Evolutionary conservation across 92 coral and sea anemone species (phyloP).

Genomic region (Pocillopora meandrina): DNA sequence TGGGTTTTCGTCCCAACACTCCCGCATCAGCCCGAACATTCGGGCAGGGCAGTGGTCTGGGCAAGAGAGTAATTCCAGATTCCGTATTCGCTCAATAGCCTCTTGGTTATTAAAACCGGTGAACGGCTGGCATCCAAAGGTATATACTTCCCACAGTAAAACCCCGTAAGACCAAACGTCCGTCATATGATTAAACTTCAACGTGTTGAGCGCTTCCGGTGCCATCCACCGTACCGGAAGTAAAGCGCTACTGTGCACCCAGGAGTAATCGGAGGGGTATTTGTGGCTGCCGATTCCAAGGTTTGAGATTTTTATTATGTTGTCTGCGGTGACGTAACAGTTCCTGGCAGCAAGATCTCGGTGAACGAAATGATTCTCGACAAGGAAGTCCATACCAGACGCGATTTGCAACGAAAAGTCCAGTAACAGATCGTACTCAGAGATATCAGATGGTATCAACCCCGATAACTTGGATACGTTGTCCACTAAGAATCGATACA

Average conservation of each 20-base stretch:
- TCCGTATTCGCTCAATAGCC: conserved; percentile 83
- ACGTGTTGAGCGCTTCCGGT: conserved; percentile 93
- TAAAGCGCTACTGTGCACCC: conserved; percentile 87
- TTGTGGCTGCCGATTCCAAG: conserved; percentile 89
- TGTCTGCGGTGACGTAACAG: conserved; percentile 79
- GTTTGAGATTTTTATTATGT: conserved; percentile 88
- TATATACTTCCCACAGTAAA: conserved; percentile 90
- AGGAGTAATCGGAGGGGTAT: conserved; percentile 90
- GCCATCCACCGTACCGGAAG: conserved; percentile 99
- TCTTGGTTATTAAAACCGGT: conserved; percentile 75
- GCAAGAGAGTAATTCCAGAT: conserved; percentile 73
- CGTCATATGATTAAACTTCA: conserved; percentile 70
- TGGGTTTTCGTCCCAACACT: conserved; percentile 88
- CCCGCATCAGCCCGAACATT: conserved; percentile 80
- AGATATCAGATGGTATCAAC: conserved; percentile 47
- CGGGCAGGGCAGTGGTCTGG: conserved; percentile 91
- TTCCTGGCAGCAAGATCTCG: conserved; percentile 95
- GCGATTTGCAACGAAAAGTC: conserved; percentile 91
- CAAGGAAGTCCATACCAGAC: conserved; percentile 91
- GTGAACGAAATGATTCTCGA: conserved; percentile 86
- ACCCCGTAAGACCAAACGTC: conserved; percentile 98
- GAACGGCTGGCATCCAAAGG: conserved; percentile 85
- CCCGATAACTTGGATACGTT: conserved; percentile 50
- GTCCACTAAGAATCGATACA: conserved; percentile 63
- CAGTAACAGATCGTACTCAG: conserved; percentile 59